Conservation (phyloP, 2,113 vertebrate species). For the Macquaria ambigua region DNA sequence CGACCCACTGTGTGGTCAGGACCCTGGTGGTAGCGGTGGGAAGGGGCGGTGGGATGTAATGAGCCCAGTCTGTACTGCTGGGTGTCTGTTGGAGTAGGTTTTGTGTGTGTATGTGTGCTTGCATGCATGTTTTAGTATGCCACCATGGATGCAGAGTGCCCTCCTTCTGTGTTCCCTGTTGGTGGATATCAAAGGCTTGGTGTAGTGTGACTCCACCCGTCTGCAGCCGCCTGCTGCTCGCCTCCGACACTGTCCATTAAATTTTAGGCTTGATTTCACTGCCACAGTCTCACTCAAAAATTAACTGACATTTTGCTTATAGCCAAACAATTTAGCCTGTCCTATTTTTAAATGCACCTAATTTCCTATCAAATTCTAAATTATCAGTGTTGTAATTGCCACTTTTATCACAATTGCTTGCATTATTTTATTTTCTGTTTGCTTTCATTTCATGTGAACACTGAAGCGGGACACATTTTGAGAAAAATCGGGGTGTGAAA, state of each 20-base stretch:
- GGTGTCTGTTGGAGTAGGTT: conserved; percentile 59
- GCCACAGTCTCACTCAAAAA: conserved; percentile 21
- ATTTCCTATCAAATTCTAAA: conserved; percentile 4
- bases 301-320: conserved; percentile 26
- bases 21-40: conserved; percentile 67
- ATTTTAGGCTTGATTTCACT: conserved; percentile 52
- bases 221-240: conserved; percentile 56
- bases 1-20: conserved; percentile 75
- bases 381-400: background rate
- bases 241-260: conserved; percentile 38
- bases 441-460: conserved; percentile 7
- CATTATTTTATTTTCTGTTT: background rate
- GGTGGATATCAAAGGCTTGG: conserved; percentile 68
- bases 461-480: conserved; percentile 1
- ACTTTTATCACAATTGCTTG: background rate
- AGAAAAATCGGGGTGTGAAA: background rate
- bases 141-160: conserved; percentile 28
- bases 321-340: background rate
- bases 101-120: conserved; percentile 31
- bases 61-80: conserved; percentile 75
- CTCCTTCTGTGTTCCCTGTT: conserved; percentile 59
- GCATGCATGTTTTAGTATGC: conserved; percentile 48
- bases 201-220: conserved; percentile 60
- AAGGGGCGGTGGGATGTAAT: conserved; percentile 71
- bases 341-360: conserved; percentile 15